These are phyloP conservation scores for Mesoclemmys tuberculata DNA, from an alignment of 2,113 vertebrate genomes.

Conservation along the genomic window DNA sequence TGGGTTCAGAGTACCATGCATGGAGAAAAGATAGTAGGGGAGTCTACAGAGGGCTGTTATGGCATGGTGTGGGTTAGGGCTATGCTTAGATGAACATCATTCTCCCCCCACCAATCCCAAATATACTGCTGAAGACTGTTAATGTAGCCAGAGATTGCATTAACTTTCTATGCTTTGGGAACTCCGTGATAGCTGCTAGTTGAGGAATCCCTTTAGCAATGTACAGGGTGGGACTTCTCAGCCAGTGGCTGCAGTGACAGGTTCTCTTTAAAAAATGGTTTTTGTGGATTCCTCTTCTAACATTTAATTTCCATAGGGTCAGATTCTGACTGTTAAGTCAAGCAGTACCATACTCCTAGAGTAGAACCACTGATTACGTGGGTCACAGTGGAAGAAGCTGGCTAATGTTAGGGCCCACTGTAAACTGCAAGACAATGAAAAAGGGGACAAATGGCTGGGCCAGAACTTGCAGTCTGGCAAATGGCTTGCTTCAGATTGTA, in stretches of 20 bases:
- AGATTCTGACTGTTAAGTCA: not conserved
- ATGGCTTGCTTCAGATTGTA: not conserved
- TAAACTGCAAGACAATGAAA: not conserved
- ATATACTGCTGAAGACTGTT: not conserved
- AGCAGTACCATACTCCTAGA: not conserved
- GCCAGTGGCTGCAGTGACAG: not conserved
- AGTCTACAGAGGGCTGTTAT: rapidly evolving
- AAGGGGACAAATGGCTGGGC: not conserved
- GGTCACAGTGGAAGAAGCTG: not conserved
- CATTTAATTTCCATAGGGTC: not conserved
- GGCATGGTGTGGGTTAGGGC: not conserved
- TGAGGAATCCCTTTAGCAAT: not conserved
- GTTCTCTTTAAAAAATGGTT: not conserved
- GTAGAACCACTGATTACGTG: not conserved
- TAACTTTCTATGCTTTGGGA: not conserved
- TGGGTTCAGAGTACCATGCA: rapidly evolving
- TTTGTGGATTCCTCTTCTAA: not conserved
- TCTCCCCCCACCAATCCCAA: too few species aligned
- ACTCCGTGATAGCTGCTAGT: not conserved
- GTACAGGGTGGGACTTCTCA: not conserved
- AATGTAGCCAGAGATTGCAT: not conserved
- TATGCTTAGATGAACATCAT: not conserved
- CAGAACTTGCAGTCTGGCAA: not conserved
- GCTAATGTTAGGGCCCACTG: not conserved
- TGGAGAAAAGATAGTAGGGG: rapidly evolving